Evolutionary conservation across 2,113 vertebrate species (phyloP).

Genomic region (Mohoua ochrocephala): DNA sequence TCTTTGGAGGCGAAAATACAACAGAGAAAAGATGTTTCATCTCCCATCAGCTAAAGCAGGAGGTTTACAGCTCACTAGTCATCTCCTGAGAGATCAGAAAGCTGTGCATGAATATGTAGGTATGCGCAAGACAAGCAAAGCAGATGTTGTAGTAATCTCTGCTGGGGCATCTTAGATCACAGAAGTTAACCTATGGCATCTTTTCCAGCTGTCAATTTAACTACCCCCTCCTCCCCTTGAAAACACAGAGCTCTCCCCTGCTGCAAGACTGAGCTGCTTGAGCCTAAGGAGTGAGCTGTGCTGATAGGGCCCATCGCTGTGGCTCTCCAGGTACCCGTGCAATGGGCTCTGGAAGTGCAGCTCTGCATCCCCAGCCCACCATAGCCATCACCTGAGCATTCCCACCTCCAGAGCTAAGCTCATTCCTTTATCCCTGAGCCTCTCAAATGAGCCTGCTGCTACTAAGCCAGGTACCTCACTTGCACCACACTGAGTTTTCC

Average conservation of each 20-base stretch:
- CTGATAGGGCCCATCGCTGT: neutral
- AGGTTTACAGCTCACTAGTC: constrained; percentile 47
- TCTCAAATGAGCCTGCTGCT: neutral
- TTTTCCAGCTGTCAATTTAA: constrained; percentile 57
- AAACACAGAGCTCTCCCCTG: neutral
- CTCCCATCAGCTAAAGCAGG: constrained; percentile 29
- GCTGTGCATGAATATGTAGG: constrained; percentile 78
- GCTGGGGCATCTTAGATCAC: constrained; percentile 60
- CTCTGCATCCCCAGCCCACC: neutral
- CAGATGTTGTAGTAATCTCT: constrained; percentile 73
- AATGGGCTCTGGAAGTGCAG: neutral
- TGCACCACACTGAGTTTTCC: neutral
- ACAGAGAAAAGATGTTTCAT: neutral
- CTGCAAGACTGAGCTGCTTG: neutral
- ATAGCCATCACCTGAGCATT: neutral
- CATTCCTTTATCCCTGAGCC: neutral
- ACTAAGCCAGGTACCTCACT: neutral
- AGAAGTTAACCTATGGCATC: constrained; percentile 60
- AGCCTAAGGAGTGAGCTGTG: neutral
- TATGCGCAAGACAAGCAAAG: constrained; percentile 52
- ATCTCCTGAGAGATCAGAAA: constrained; percentile 68
- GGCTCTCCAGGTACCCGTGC: rapidly evolving
- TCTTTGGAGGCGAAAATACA: neutral
- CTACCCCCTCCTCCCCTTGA: neutral
- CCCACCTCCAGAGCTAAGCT: neutral